A percentile compares a stretch with the other conserved stretches of the same genome.
phyloP scores from a whole-genome alignment of 2,888 invertebrate species.

The Leptinotarsa tumamoca region DNA sequence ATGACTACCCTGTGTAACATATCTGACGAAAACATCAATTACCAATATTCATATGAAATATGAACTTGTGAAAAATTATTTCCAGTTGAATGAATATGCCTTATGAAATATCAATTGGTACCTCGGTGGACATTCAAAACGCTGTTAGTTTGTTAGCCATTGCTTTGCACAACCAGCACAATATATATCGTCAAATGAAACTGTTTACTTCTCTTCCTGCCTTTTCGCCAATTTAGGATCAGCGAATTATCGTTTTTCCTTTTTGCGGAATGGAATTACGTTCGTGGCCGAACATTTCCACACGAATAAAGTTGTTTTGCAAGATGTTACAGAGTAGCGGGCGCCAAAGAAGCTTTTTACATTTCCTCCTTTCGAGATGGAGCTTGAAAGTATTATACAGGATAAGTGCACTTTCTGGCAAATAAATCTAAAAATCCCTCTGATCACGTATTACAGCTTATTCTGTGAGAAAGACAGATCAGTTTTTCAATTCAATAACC shows the following conservation, averaged over 20 bases:
- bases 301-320: slow-evolving; percentile 17
- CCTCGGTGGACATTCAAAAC: background rate
- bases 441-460: background rate
- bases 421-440: background rate
- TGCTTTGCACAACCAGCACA: slow-evolving; percentile 6
- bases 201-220: slow-evolving; percentile 16
- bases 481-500: background rate
- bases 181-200: slow-evolving; percentile 13
- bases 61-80: too few species aligned
- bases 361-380: background rate
- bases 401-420: slow-evolving; percentile 7
- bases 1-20: too few species aligned
- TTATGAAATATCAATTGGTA: background rate
- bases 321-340: slow-evolving; percentile 14
- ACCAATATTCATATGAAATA: too few species aligned
- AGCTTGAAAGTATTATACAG: background rate
- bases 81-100: too few species aligned
- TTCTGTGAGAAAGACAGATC: background rate
- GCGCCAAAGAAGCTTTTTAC: slow-evolving; percentile 4
- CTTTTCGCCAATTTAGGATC: slow-evolving; percentile 7
- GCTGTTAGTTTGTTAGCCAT: background rate
- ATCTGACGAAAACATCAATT: too few species aligned
- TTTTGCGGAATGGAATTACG: slow-evolving; percentile 6
- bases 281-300: slow-evolving; percentile 8
- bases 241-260: slow-evolving; percentile 17